Evolutionary conservation across 35 echinoderm and acorn worm species (phyloP), one percentile per base, ranked within the genome.

Genomic region (Stichopus chloronotus): DNA sequence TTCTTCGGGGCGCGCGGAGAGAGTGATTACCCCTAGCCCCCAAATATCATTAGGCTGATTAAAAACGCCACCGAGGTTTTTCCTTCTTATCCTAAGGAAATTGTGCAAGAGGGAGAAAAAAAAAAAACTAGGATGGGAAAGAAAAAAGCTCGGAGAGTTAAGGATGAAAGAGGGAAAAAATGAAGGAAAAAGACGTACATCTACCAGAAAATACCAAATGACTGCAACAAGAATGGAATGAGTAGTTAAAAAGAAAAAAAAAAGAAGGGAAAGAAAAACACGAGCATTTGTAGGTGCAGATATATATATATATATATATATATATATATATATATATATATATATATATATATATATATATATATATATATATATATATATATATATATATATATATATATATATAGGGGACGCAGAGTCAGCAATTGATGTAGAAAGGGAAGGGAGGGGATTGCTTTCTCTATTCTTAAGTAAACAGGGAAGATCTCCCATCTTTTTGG

Each of bases 31-130:
- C 82, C 30, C 57, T 89, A 89, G 59, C 87, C 59, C 52, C 59
- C 59, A 89, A 89, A 89, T 89, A 71, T 89, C 87, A 89, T 89
- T 89, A 89, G 87, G 58, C 60, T 89, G 59, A 89, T 89, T 89
- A 89, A 89, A 85, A 89, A 89, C 65, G 87, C 87, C 87, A 89
- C 87, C 19, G 87, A 89, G 87, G 30, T 89, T 89, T 89, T 89
- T 71, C 12, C 65, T 89, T 63, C 65, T 89, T 89, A 89, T 71
- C 87, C 87, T 71, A 89, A 74, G 65, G 65, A 54, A 74, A 89
- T 53, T 71, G 16, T 61, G 60, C 14, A 60, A 89, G 65, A 89
- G 87, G 30, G 22, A 89, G 52, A 89, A 53, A 85, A 43, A 85
- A 53, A 56, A 21, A 55, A 58, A 85, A n/a, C 52, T 9, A 56